Evolutionary conservation across 1,140 invertebrate genomes (phyloP), one percentile per base, ranked within the genome.

Genomic region (Procambarus clarkii): DNA sequence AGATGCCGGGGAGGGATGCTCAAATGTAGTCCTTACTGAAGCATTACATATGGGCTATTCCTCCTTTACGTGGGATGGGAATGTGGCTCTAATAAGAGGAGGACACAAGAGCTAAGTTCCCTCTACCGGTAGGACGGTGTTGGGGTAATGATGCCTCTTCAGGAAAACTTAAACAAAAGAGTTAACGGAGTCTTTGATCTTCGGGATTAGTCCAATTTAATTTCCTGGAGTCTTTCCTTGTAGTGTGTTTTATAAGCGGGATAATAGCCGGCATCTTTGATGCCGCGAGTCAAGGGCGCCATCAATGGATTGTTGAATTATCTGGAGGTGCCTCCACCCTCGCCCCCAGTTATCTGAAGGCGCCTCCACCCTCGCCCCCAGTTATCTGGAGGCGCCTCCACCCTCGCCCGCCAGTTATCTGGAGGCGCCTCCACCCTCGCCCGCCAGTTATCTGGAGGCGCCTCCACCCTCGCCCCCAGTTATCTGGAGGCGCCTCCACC

Each of bases 131-230:
- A 2, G 69, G 69, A 71, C n/a, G 69, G 5, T 18, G 21, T 5
- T 5, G 21, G 2, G 21, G 24, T 71, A 71, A 71, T 34, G 69
- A n/a, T 3, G 50, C 69, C 3, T 3, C n/a, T 34, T 18, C 21
- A 71, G 3, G 21, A 24, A 71, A 24, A 34, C 21, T n/a, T 71
- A 71, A 71, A 71, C 69, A 71, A 71, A 71, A 71, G 69, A n/a
- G 21, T 71, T 71, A 71, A 4, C 69, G 21, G 69, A 71, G 69
- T 71, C 69, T 71, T 71, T 71, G 69, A 71, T 71, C 69, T 71
- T 24, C 21, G 69, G 69, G 69, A 71, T 71, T 71, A 71, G 69
- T 71, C 69, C 69, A 71, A 71, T 71, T 71, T 71, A 71, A 71
- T 71, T 71, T 71, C 69, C 69, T 71, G 9, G 69, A 71, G 69